Evolutionary conservation across 2,797 vertebrate species (phyloP).

Genomic region (Danio tinwini): DNA sequence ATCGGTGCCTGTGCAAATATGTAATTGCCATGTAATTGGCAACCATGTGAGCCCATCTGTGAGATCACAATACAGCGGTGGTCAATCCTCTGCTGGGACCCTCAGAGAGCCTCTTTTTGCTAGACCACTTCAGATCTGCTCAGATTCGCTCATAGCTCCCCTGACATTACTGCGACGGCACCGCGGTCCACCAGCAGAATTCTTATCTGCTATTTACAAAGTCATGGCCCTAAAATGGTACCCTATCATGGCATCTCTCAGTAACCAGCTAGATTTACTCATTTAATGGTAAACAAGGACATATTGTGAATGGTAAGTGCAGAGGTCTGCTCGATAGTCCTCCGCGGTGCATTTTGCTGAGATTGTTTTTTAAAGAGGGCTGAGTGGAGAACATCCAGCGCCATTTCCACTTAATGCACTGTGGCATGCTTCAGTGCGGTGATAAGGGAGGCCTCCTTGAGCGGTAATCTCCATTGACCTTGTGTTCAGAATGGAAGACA

Average conservation of each 20-base stretch:
- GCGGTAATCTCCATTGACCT: conserved; percentile 58
- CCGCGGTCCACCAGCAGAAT: conserved; percentile 52
- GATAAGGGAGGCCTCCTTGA: conserved; percentile 54
- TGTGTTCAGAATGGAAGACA: conserved; percentile 53
- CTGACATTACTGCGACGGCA: conserved; percentile 43
- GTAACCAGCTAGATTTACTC: conserved; percentile 50
- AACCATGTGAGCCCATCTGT: conserved; percentile 25
- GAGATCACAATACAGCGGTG: conserved; percentile 32
- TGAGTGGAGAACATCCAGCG: conserved; percentile 50
- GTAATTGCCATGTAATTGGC: conserved; percentile 41
- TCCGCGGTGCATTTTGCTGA: conserved; percentile 41
- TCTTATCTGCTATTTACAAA: conserved; percentile 45
- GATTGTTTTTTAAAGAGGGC: conserved; percentile 51
- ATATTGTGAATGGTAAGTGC: conserved; percentile 45
- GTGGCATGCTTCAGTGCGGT: conserved; percentile 39
- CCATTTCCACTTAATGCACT: conserved; percentile 47
- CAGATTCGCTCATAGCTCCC: conserved; percentile 49
- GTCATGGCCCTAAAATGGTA: conserved; percentile 17
- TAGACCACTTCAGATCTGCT: conserved; percentile 47
- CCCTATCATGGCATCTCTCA: conserved; percentile 35
- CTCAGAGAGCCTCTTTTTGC: conserved; percentile 20
- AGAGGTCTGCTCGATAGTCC: conserved; percentile 41
- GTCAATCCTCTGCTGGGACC: conserved; percentile 10
- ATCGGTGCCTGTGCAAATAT: conserved; percentile 36
- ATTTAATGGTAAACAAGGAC: conserved; percentile 58